Evolutionary conservation across 1,140 invertebrate species (phyloP), one percentile per base, ranked within the genome.

Genomic region (Drosophila sproati): DNA sequence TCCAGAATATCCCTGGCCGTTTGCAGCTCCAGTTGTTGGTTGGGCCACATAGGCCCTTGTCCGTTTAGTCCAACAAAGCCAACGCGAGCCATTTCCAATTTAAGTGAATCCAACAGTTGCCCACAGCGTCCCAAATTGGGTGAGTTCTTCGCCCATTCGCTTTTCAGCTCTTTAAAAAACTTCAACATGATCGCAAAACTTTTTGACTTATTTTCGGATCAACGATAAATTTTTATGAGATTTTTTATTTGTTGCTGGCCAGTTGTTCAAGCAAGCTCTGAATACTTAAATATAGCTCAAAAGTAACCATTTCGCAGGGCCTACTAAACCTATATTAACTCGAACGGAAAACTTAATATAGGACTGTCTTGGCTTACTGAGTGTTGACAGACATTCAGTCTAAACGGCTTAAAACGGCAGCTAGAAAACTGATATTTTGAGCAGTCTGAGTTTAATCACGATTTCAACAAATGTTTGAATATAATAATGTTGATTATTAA

Each of bases 1-100:
- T 99, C 98, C 34, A 99, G 93, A 77, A 98, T 96, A 93, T 99
- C 98, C 79, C 98, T 94, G 4, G 98, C 73, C 35, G 51, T 61
- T 4, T 59, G 37, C 29, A 89, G 5, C 1, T 85, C 10, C 39
- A 43, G 57, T 10, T 78, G 37, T n/a, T 85, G 68, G 5, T 55
- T 52, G 0, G 70, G 47, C 0, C 35, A 57, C 0, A 54, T 35
- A 0, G 43, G 1, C 1, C 39, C 41, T 7, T 73, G 45, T 1
- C 61, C n/a, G 8, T 73, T 6, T 0, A 72, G 32, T 2, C 48
- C 55, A 0, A 62, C 45, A 3, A 85, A 78, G 6, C 70, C 71
- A 2, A 72, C 68, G 2, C 61, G 55, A 4, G 73, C 67, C 51
- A 88, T 50, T 5, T 88, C 83, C 68, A 88, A 6, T 6, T 88